Percentiles rank a stretch among this genome's conserved stretches.
Conservation (phyloP, 2,888 invertebrate genomes). For the Scelioninae gen. 2 region DNA sequence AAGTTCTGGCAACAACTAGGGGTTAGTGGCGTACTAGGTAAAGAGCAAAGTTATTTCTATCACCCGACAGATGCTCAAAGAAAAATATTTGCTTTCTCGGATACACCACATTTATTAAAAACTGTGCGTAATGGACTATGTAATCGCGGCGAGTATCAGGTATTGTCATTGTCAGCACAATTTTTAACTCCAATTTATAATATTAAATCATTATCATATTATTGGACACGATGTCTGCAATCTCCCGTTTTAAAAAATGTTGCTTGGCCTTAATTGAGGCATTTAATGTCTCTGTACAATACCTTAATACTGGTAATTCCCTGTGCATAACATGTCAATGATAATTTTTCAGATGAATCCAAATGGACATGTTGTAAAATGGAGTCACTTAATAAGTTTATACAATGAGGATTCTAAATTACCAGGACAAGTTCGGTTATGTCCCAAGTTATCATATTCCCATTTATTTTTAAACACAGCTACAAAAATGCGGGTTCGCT, state of each 20-base stretch:
- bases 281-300: too few species aligned
- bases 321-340: too few species aligned
- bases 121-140: conserved; percentile 1
- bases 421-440: conserved; percentile 18
- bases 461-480: conserved; percentile 26
- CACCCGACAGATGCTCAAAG: neutral
- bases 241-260: too few species aligned
- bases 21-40: neutral
- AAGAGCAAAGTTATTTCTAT: neutral
- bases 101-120: conserved; percentile 9
- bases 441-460: conserved; percentile 9
- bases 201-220: too few species aligned
- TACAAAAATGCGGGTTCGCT: conserved; percentile 32
- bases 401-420: conserved; percentile 4
- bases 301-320: too few species aligned
- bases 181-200: too few species aligned
- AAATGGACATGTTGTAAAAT: neutral
- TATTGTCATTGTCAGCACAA: too few species aligned
- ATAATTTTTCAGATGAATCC: too few species aligned
- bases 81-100: conserved; percentile 5
- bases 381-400: conserved; percentile 13
- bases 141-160: neutral
- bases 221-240: too few species aligned
- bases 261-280: too few species aligned
- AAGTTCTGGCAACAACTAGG: neutral